Conservation (phyloP, 2,797 vertebrate genomes). For the Lophius americanus region DNA sequence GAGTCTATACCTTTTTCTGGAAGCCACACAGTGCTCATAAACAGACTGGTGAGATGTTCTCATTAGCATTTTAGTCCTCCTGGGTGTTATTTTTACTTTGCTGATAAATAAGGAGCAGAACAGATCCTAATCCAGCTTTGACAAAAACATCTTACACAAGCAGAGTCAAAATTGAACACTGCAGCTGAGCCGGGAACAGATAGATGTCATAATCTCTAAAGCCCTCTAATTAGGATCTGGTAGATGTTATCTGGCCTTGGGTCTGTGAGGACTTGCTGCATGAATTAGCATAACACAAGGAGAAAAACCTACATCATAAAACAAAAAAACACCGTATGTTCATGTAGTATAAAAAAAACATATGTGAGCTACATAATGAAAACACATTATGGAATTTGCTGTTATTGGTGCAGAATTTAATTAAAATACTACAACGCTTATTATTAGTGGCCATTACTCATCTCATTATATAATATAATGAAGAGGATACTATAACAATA, state of each 20-base stretch:
- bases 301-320: no score
- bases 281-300: background rate
- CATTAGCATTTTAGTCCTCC: constrained; percentile 29
- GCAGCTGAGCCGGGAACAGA: constrained; percentile 43
- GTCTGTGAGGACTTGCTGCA: constrained; percentile 1
- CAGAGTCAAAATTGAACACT: constrained; percentile 3
- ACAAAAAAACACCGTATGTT: no score
- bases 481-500: no score
- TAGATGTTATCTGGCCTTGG: constrained; percentile 9
- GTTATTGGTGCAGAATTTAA: no score
- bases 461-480: no score
- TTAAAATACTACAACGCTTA: no score
- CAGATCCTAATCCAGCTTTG: constrained; percentile 68
- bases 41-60: constrained; percentile 37
- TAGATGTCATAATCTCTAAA: constrained; percentile 41
- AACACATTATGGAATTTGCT: no score
- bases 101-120: constrained; percentile 42
- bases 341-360: no score
- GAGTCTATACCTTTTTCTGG: no score
- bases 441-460: no score
- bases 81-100: constrained; percentile 47
- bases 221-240: constrained; percentile 17
- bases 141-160: constrained; percentile 53
- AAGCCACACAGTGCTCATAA: background rate
- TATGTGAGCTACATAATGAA: no score